Evolutionary conservation across 2,113 vertebrate species (phyloP).

Genomic region (Brienomyrus brachyistius): DNA sequence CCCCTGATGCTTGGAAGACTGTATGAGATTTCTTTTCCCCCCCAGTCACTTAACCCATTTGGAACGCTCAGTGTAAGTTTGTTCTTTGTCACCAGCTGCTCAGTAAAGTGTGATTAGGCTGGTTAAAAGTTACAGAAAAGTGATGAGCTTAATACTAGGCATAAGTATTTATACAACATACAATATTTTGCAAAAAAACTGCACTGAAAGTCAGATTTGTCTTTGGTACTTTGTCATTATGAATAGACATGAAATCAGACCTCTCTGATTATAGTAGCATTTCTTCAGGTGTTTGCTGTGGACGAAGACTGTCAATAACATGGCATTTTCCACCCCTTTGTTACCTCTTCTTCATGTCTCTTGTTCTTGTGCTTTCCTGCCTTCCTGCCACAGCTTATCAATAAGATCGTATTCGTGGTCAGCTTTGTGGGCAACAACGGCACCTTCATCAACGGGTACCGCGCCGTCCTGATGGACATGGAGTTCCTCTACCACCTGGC

Average conservation of each 20-base stretch:
- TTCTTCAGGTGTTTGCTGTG: not conserved
- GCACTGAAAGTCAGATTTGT: not conserved
- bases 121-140: not conserved
- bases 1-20: not conserved
- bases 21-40: not conserved
- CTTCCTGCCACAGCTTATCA: conserved; percentile 68
- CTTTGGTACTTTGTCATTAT: not conserved
- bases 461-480: conserved; percentile 95
- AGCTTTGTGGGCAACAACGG: conserved; percentile 97
- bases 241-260: not conserved
- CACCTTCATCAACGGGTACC: conserved; percentile 92
- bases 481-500: conserved; percentile 91
- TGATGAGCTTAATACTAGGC: not conserved
- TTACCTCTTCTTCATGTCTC: not conserved
- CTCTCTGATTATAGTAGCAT: not conserved
- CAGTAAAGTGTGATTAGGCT: not conserved
- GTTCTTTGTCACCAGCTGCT: not conserved
- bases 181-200: not conserved
- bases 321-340: not conserved
- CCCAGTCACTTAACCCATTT: not conserved
- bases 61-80: conserved; percentile 49
- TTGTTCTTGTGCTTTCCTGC: not conserved
- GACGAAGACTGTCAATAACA: not conserved
- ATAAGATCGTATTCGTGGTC: conserved; percentile 94
- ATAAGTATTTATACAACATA: not conserved